phyloP scores from a whole-genome alignment of 2,113 vertebrate genomes.

The Psilopogon haemacephalus region DNA sequence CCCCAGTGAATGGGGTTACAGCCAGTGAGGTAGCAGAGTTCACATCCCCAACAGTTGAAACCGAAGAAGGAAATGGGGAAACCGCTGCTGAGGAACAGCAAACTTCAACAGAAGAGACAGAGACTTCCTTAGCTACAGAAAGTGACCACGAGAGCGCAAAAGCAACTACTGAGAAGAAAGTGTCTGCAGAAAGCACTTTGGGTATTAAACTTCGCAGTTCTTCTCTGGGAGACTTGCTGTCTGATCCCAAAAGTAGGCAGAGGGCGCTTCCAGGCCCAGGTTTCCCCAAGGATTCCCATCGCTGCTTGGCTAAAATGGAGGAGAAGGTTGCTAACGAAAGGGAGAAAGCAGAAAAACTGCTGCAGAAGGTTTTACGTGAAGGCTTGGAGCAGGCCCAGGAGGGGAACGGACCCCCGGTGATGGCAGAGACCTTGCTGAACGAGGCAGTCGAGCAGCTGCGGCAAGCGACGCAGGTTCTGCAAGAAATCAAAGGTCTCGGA shows the following conservation, averaged over 20 bases:
- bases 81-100: neutral
- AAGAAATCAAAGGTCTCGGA: conserved; percentile 82
- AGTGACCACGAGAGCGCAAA: neutral
- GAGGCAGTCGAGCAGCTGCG: conserved; percentile 88
- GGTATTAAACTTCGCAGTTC: conserved; percentile 71
- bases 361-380: conserved; percentile 71
- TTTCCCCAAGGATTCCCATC: neutral
- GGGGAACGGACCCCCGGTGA: conserved; percentile 37
- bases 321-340: conserved; percentile 82
- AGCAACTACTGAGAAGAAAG: neutral
- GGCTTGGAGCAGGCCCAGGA: conserved; percentile 49
- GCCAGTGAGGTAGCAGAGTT: neutral
- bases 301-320: conserved; percentile 78
- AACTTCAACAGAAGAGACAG: conserved; percentile 38
- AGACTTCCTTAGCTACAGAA: conserved; percentile 19
- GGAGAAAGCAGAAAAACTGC: conserved; percentile 81
- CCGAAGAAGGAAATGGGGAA: conserved; percentile 38
- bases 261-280: neutral
- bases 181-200: neutral
- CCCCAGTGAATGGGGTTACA: conserved; percentile 51
- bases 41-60: neutral
- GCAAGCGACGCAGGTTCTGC: conserved; percentile 86
- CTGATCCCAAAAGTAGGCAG: conserved; percentile 16
- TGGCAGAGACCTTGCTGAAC: conserved; percentile 79
- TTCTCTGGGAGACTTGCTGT: conserved; percentile 84